Conservation (phyloP, 2,888 invertebrate genomes). For the Eupithecia dodoneata region DNA sequence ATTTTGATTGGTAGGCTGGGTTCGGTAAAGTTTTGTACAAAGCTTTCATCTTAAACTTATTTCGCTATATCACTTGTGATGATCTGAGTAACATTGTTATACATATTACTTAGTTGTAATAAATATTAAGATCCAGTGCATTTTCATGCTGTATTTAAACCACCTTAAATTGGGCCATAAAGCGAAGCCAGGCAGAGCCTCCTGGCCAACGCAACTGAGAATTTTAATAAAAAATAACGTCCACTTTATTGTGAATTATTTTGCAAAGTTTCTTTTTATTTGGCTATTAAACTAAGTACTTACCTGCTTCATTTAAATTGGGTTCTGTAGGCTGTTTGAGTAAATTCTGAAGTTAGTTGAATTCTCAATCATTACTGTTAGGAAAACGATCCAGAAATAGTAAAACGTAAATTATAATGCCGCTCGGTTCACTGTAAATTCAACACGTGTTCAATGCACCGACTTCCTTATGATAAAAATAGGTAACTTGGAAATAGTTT, state of each 20-base stretch:
- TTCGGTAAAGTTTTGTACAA: constrained; percentile 55
- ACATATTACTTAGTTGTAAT: constrained; percentile 13
- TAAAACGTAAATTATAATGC: constrained; percentile 65
- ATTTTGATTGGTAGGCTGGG: constrained; percentile 59
- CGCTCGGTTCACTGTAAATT: constrained; percentile 55
- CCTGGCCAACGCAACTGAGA: constrained; percentile 66
- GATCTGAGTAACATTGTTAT: constrained; percentile 4
- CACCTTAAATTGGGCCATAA: constrained; percentile 78
- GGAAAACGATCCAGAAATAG: constrained; percentile 65
- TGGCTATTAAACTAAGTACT: constrained; percentile 28
- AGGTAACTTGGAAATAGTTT: constrained; percentile 18
- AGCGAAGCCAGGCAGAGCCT: constrained; percentile 68
- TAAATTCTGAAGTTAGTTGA: constrained; percentile 21
- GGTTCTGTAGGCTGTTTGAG: constrained; percentile 34
- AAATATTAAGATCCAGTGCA: constrained; percentile 52
- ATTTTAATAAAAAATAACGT: constrained; percentile 76
- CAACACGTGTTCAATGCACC: constrained; percentile 59
- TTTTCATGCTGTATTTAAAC: constrained; percentile 70
- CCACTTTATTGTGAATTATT: constrained; percentile 73
- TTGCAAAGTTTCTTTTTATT: constrained; percentile 52
- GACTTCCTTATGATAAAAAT: constrained; percentile 40
- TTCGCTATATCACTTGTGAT: neutral
- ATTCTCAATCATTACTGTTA: constrained; percentile 40
- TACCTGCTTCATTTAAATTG: constrained; percentile 19
- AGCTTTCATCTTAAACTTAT: constrained; percentile 52